Percentiles rank a stretch among this genome's conserved stretches.
These are phyloP conservation scores for Pammene fasciana DNA, from an alignment of 2,888 invertebrate genomes.

Conservation along the genomic window DNA sequence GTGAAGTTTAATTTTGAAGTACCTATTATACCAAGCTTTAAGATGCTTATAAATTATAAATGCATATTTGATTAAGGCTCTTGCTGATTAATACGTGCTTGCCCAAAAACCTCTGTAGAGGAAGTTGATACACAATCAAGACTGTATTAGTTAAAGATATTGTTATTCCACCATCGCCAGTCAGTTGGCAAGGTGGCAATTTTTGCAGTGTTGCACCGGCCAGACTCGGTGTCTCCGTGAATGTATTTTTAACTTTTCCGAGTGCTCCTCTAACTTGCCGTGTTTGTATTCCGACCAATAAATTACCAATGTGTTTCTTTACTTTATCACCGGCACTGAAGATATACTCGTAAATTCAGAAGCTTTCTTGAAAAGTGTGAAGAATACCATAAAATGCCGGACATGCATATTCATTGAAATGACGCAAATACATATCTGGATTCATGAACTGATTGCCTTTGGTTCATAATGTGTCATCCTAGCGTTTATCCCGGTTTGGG, in stretches of 20 bases:
- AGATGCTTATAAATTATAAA: too few relatives aligned
- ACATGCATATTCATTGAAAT: background rate
- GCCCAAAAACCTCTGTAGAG: too few relatives aligned
- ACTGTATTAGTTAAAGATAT: slow-evolving; percentile 18
- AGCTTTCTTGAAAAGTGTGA: background rate
- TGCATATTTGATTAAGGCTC: too few relatives aligned
- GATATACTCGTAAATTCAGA: background rate
- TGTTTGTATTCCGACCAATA: slow-evolving; percentile 13
- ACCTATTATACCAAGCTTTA: too few relatives aligned
- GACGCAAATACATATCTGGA: background rate
- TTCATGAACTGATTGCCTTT: too few relatives aligned
- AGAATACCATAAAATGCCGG: background rate
- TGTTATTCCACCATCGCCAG: slow-evolving; percentile 4
- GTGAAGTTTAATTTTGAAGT: too few relatives aligned
- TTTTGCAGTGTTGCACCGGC: slow-evolving; percentile 34
- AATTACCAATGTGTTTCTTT: slow-evolving; percentile 1
- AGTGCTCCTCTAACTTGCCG: slow-evolving; percentile 14
- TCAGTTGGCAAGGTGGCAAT: slow-evolving; percentile 35
- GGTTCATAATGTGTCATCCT: too few relatives aligned
- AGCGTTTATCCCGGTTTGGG: too few relatives aligned
- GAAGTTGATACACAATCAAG: background rate
- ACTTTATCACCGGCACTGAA: slow-evolving; percentile 4
- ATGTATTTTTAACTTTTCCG: slow-evolving; percentile 32
- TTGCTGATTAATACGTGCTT: too few relatives aligned
- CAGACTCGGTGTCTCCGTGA: slow-evolving; percentile 31